A percentile compares a stretch with the other conserved stretches of the same genome.
Conservation (phyloP, 2,888 invertebrate genomes). For the Cacoxenus indagator region DNA sequence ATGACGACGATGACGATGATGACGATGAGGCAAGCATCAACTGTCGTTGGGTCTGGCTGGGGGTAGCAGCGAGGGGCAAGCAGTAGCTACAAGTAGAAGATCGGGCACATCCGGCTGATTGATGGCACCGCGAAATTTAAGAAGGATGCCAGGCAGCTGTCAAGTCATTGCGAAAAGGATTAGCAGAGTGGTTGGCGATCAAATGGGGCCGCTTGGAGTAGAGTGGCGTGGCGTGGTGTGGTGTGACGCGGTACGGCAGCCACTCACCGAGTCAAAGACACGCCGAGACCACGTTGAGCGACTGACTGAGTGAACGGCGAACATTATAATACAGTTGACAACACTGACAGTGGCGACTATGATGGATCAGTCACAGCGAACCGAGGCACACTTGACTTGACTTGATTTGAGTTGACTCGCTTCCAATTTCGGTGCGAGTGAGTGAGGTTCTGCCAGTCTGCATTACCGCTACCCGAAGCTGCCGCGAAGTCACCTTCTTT, state of each 20-base stretch:
- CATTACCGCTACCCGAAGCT: neutral
- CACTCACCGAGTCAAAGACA: too few relatives aligned
- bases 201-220: constrained; percentile 61
- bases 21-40: constrained; percentile 33
- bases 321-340: constrained; percentile 58
- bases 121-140: constrained; percentile 70
- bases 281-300: too few relatives aligned
- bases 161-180: constrained; percentile 69
- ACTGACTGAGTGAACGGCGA: neutral
- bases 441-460: neutral
- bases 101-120: constrained; percentile 59
- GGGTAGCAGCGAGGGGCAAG: neutral
- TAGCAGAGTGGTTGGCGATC: constrained; percentile 54
- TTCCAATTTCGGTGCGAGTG: neutral
- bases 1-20: constrained; percentile 23
- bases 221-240: neutral
- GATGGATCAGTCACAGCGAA: constrained; percentile 58
- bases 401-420: constrained; percentile 23
- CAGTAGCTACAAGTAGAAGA: neutral
- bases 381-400: constrained; percentile 24
- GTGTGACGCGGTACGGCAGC: neutral
- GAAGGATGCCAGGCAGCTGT: constrained; percentile 69
- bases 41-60: too few relatives aligned
- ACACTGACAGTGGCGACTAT: constrained; percentile 53
- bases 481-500: neutral